phyloP scores from a whole-genome alignment of 53 echinoderm and acorn worm genomes.

The Crossaster papposus region DNA sequence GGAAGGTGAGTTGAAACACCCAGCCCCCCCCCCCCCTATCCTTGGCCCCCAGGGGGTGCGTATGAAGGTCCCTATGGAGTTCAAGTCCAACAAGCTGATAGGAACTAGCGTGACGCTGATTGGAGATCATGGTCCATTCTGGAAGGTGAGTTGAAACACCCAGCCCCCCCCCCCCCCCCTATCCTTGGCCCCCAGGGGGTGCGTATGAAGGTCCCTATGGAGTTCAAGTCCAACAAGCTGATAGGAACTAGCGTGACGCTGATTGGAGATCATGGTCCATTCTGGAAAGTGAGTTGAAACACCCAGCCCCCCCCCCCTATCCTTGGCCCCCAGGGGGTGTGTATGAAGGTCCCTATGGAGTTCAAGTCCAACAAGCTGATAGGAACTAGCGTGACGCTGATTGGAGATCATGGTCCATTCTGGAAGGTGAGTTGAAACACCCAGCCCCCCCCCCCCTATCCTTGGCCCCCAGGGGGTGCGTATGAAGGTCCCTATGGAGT shows the following conservation, averaged over 20 bases:
- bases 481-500: conserved; percentile 74
- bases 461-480: conserved; percentile 66
- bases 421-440: conserved; percentile 80
- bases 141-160: conserved; percentile 75
- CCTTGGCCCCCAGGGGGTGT: conserved; percentile 62
- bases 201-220: conserved; percentile 73
- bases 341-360: conserved; percentile 73
- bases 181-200: conserved; percentile 64
- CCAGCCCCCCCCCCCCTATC: conserved; percentile 12
- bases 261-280: conserved; percentile 87
- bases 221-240: conserved; percentile 74
- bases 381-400: conserved; percentile 84
- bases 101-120: conserved; percentile 88
- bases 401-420: conserved; percentile 89
- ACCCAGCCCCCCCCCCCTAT: conserved; percentile 8
- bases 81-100: conserved; percentile 75
- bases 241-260: conserved; percentile 87
- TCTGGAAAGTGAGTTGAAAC: conserved; percentile 83
- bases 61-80: conserved; percentile 74
- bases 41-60: conserved; percentile 66
- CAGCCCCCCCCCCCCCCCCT: conserved; percentile 16
- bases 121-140: conserved; percentile 89
- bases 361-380: conserved; percentile 77
- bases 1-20: conserved; percentile 75
- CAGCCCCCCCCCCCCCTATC: conserved; percentile 20